A percentile compares a stretch with the other conserved stretches of the same genome.
Evolutionary conservation across 2,888 invertebrate species (phyloP).

Genomic region (Aphidoletes aphidimyza): DNA sequence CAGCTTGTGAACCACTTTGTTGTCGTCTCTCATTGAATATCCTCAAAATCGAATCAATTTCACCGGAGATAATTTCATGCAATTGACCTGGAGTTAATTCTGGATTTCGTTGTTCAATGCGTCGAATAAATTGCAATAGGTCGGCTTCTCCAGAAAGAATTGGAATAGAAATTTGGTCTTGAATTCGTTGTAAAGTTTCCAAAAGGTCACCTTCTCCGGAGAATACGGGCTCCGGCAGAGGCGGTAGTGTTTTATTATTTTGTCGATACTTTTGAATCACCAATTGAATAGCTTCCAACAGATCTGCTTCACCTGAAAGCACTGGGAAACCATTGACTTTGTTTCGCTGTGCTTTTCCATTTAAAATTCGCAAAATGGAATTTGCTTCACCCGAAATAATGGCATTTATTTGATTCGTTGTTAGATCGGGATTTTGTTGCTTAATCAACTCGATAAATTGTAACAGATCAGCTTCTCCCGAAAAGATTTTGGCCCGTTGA

Average conservation of each 20-base stretch:
- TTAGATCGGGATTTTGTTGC: background rate
- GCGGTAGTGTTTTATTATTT: background rate
- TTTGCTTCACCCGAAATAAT: background rate
- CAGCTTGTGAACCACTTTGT: too few species aligned
- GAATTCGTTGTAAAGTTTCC: background rate
- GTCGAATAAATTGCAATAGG: background rate
- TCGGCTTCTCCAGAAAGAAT: background rate
- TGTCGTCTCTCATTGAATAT: too few species aligned
- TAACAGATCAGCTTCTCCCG: background rate
- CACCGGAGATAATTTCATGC: too few species aligned
- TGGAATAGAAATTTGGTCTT: background rate
- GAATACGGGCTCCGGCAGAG: background rate
- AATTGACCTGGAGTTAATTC: too few species aligned
- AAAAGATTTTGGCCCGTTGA: conserved; percentile 25
- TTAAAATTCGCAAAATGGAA: background rate
- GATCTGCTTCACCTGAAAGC: background rate
- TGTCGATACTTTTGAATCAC: background rate
- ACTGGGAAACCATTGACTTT: background rate
- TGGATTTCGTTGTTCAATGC: too few species aligned
- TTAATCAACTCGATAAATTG: background rate
- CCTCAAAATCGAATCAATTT: too few species aligned
- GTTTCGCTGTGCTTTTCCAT: background rate
- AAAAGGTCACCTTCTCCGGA: background rate
- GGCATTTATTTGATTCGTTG: background rate
- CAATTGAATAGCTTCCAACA: background rate